phyloP scores from a whole-genome alignment of 2,113 vertebrate species.

The Ophthalmolycus amberensis region DNA sequence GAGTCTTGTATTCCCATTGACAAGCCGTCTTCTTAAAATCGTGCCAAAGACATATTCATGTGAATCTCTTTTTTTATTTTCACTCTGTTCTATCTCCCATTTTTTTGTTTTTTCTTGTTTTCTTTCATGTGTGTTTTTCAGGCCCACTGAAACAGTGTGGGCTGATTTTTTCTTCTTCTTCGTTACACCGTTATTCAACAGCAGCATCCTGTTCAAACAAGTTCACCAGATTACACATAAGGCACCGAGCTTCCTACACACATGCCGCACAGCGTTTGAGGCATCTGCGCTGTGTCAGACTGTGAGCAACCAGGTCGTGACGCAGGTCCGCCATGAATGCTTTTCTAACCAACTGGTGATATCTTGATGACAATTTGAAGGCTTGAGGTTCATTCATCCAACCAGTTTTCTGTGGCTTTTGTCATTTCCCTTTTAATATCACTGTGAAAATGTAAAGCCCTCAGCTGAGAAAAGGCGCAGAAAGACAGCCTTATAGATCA shows the following conservation, averaged over 20 bases:
- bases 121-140: constrained; percentile 39
- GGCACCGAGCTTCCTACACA: constrained; percentile 57
- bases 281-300: constrained; percentile 48
- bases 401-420: constrained; percentile 18
- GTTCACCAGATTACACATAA: constrained; percentile 51
- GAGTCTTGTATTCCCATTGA: neutral
- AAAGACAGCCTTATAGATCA: neutral
- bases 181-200: constrained; percentile 64
- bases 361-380: constrained; percentile 1
- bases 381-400: neutral
- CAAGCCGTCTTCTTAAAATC: constrained; percentile 1
- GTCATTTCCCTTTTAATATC: neutral
- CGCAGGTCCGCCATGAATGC: neutral
- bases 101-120: neutral
- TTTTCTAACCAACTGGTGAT: neutral
- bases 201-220: constrained; percentile 64
- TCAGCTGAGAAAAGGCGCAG: neutral
- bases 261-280: constrained; percentile 53
- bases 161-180: constrained; percentile 40
- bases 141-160: constrained; percentile 54
- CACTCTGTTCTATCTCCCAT: neutral
- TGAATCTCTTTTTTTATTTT: neutral
- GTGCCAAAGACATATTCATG: neutral
- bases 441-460: neutral
- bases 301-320: constrained; percentile 39